Evolutionary conservation across 2,113 vertebrate species (phyloP), one percentile per base, ranked within the genome.

Genomic region (Orycteropus afer): DNA sequence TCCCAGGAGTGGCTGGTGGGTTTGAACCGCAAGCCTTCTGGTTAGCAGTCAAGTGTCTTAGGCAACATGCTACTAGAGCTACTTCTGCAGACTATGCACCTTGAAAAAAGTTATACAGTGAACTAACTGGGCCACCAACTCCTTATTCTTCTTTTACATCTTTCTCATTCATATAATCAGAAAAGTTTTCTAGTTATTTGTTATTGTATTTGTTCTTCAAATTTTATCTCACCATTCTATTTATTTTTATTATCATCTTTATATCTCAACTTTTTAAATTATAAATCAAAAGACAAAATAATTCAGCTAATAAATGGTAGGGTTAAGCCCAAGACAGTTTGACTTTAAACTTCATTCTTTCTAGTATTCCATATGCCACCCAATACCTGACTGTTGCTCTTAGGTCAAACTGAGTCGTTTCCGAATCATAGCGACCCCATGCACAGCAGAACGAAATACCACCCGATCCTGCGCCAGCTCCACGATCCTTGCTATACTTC

Each of bases 241-340:
- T 93, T 25, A 95, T 90, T 92, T 76, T 53, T 59, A 85, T 65
- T 92, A 8, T 63, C 42, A 89, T 77, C 86, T 47, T 61, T 67
- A 90, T 53, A 78, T 29, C 13, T 77, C 83, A 95, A 79, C n/a
- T 90, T 95, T 25, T 82, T 76, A 86, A 95, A 67, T 22, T 84
- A 0, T 92, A 92, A 90, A 32, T 13, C 32, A 67, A 95, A 93
- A 93, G 25, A 67, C 22, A 97, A 97, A 89, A 88, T 82, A 53
- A 87, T 23, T 93, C 10, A 78, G 53, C 93, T 86, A 96, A 87
- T 73, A 92, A 90, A 45, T 32, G 67, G 22, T 51, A 92, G 29
- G 59, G 79, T 11, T 53, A 88, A n/a, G 22, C 69, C 17, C 71
- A 53, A 25, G 9, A 81, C 5, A 88, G 0, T 81, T 32, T 77